Evolutionary conservation across 2,888 invertebrate species (phyloP).

Genomic region (Gonocerus acuteangulatus): DNA sequence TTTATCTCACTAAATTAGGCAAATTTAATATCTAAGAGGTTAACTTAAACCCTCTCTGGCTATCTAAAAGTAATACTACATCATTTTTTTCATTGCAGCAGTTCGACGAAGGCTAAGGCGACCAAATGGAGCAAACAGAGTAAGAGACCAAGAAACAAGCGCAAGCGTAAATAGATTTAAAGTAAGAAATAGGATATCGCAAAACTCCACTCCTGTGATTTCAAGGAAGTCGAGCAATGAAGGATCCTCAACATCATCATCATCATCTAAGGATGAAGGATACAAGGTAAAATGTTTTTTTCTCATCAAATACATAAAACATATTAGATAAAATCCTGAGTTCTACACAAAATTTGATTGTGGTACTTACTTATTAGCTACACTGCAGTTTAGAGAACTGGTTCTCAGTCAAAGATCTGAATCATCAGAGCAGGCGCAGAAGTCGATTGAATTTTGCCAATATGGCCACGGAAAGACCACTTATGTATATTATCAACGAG

Average conservation of each 20-base stretch:
- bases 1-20: too few relatives aligned
- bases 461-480: too few relatives aligned
- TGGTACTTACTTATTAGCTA: too few relatives aligned
- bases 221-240: conserved; percentile 37
- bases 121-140: conserved; percentile 50
- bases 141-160: conserved; percentile 53
- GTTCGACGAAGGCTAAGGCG: conserved; percentile 60
- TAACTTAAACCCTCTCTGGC: too few relatives aligned
- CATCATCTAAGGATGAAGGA: conserved; percentile 54
- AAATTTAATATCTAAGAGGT: too few relatives aligned
- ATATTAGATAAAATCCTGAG: not conserved
- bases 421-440: too few relatives aligned
- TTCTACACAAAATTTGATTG: too few relatives aligned
- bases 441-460: too few relatives aligned
- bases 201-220: conserved; percentile 30
- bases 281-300: conserved; percentile 56
- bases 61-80: too few relatives aligned
- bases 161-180: conserved; percentile 60
- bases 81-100: conserved; percentile 45
- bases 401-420: too few relatives aligned
- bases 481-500: too few relatives aligned
- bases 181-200: conserved; percentile 47
- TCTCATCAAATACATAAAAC: not conserved
- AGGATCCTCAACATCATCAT: conserved; percentile 45
- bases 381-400: too few relatives aligned